Conservation (phyloP, 2,113 vertebrate species). For the Brachyhypopomus gauderio region DNA sequence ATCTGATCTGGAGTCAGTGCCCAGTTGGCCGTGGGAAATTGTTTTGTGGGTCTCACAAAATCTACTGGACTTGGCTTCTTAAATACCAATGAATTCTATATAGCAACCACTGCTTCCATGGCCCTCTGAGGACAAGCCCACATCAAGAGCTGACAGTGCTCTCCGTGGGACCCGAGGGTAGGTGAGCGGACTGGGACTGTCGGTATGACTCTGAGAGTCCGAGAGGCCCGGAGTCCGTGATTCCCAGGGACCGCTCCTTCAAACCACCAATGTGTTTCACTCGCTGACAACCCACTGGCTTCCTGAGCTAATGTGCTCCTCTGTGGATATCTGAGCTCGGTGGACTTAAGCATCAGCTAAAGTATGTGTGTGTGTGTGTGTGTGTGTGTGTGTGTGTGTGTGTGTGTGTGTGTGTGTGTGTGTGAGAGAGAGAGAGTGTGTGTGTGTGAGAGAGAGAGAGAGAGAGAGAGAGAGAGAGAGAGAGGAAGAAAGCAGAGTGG, state of each 20-base stretch:
- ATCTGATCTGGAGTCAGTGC: too few relatives aligned
- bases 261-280: constrained; percentile 64
- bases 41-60: too few relatives aligned
- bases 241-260: constrained; percentile 61
- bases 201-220: neutral
- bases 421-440: neutral
- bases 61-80: neutral
- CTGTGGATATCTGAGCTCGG: constrained; percentile 54
- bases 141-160: neutral
- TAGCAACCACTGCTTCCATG: neutral
- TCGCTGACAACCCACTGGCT: constrained; percentile 62
- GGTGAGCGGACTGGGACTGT: neutral
- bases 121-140: neutral
- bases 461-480: too few relatives aligned
- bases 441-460: neutral
- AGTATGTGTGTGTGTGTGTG: constrained; percentile 2
- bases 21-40: neutral
- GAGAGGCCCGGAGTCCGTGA: neutral
- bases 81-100: neutral
- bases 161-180: neutral
- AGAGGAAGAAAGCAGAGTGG: constrained; percentile 25
- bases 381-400: constrained; percentile 17
- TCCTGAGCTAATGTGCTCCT: constrained; percentile 61
- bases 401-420: constrained; percentile 22
- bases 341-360: neutral